Conservation (phyloP, 2,113 vertebrate genomes). For the Paracanthobrama guichenoti region DNA sequence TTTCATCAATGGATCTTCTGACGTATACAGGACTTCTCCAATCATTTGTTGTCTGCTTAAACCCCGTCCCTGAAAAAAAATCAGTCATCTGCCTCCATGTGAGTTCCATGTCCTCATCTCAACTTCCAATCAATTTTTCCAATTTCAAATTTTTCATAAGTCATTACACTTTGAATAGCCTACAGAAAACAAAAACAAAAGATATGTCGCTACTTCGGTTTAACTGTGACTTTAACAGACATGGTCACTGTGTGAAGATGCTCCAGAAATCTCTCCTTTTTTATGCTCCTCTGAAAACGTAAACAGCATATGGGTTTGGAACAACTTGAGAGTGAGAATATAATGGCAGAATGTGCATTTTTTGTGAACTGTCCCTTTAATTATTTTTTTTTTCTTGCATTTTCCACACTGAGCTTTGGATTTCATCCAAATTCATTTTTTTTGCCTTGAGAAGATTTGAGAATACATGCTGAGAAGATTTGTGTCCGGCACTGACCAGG, state of each 20-base stretch:
- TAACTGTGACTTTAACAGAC: neutral
- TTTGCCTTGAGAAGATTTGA: slow-evolving; percentile 1
- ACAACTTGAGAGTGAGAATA: neutral
- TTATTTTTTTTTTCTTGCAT: slow-evolving; percentile 1
- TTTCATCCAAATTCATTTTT: slow-evolving; percentile 4
- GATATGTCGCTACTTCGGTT: neutral
- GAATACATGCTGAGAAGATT: slow-evolving; percentile 6
- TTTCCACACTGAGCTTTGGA: slow-evolving; percentile 31
- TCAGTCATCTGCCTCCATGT: too few species aligned
- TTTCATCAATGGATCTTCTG: too few species aligned
- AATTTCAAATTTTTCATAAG: too few species aligned
- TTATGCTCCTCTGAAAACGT: slow-evolving; percentile 3
- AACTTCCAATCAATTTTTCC: too few species aligned
- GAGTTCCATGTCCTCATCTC: too few species aligned
- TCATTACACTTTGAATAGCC: neutral
- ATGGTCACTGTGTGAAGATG: neutral
- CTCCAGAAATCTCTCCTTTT: neutral
- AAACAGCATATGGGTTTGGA: slow-evolving; percentile 11
- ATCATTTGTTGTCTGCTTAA: too few species aligned
- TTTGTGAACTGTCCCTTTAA: neutral
- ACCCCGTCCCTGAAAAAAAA: too few species aligned
- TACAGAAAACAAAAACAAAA: neutral
- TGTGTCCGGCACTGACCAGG: neutral
- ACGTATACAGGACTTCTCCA: too few species aligned
- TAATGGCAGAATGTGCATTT: slow-evolving; percentile 3